phyloP scores from a whole-genome alignment of 1,140 invertebrate species.

The Diorhabda elongata region DNA sequence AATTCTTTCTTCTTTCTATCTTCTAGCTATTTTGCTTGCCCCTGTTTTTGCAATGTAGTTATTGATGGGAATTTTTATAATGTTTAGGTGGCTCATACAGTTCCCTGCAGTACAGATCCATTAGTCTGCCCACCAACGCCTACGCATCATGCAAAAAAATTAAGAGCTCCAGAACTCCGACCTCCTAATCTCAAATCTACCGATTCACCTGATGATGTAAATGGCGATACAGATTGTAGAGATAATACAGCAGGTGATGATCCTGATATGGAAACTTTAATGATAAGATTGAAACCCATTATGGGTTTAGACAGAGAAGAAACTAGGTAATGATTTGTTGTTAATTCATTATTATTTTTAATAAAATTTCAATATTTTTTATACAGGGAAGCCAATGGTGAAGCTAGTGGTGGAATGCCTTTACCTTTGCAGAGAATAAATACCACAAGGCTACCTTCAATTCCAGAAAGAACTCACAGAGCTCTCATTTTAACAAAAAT shows the following conservation, averaged over 20 bases:
- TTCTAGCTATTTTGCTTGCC: too few species aligned
- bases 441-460: slow-evolving; percentile 75
- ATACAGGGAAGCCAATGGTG: slow-evolving; percentile 31
- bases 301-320: background rate
- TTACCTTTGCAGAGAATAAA: slow-evolving; percentile 67
- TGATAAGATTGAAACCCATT: background rate
- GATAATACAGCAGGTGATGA: background rate
- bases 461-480: slow-evolving; percentile 64
- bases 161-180: slow-evolving; percentile 49
- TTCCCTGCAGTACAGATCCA: slow-evolving; percentile 30
- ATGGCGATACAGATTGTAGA: background rate
- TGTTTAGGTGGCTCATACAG: slow-evolving; percentile 16
- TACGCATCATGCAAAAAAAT: slow-evolving; percentile 70
- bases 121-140: slow-evolving; percentile 72
- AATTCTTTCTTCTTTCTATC: too few species aligned
- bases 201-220: slow-evolving; percentile 20
- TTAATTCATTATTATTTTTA: background rate
- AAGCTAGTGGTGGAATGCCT: slow-evolving; percentile 48
- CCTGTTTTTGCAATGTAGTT: too few species aligned
- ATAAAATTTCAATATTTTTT: background rate
- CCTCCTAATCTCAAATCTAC: slow-evolving; percentile 48
- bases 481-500: slow-evolving; percentile 61
- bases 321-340: background rate
- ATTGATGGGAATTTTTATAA: background rate
- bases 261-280: background rate